Evolutionary conservation across 2,113 vertebrate genomes (phyloP).

Genomic region (Hemichromis elongatus): DNA sequence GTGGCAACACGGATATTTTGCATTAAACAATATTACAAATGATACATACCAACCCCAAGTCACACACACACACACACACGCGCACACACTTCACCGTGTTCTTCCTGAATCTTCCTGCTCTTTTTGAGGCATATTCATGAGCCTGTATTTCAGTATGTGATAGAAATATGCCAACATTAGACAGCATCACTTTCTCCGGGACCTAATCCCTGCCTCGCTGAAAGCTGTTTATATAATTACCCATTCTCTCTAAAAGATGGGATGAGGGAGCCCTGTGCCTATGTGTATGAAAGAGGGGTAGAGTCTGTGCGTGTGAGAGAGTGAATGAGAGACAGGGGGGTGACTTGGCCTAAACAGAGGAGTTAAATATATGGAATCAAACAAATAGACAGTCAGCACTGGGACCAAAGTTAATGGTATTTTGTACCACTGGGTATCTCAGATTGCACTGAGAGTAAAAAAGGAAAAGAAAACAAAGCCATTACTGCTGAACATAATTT

Average conservation of each 20-base stretch:
- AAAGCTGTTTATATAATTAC: slow-evolving; percentile 68
- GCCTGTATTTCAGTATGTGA: slow-evolving; percentile 37
- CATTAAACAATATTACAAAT: background rate
- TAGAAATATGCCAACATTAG: slow-evolving; percentile 45
- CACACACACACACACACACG: too few species aligned
- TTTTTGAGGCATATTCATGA: slow-evolving; percentile 5
- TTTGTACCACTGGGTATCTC: slow-evolving; percentile 45
- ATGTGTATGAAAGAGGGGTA: background rate
- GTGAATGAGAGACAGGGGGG: background rate
- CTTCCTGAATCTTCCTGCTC: background rate
- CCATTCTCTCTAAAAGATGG: slow-evolving; percentile 56
- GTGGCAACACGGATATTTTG: background rate
- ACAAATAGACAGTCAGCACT: slow-evolving; percentile 35
- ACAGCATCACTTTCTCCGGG: slow-evolving; percentile 44
- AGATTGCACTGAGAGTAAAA: slow-evolving; percentile 26
- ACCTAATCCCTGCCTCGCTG: slow-evolving; percentile 46
- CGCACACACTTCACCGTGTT: background rate
- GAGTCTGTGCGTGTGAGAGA: background rate
- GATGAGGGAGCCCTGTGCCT: slow-evolving; percentile 11
- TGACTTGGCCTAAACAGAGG: slow-evolving; percentile 19
- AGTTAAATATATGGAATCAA: slow-evolving; percentile 44
- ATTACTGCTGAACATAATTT: slow-evolving; percentile 48
- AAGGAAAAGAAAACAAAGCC: slow-evolving; percentile 46
- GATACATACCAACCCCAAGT: background rate
- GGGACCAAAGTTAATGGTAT: slow-evolving; percentile 49